phyloP scores from a whole-genome alignment of 2,888 invertebrate genomes.

The Agrotis clavis region DNA sequence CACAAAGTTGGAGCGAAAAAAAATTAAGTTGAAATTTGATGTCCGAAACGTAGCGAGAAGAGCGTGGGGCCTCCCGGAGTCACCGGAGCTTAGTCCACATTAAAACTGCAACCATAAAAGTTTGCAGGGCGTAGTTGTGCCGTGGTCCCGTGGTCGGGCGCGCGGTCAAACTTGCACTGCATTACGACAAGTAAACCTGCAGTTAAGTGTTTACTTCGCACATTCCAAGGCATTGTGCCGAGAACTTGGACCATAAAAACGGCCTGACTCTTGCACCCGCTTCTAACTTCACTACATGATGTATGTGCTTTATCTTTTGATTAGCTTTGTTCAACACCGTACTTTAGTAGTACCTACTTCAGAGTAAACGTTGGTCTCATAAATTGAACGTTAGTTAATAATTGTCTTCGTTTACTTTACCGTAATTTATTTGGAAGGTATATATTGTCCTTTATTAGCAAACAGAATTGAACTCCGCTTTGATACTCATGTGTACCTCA shows the following conservation, averaged over 20 bases:
- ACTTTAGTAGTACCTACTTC: constrained; percentile 19
- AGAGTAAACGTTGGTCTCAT: constrained; percentile 12
- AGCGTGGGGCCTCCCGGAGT: constrained; percentile 63
- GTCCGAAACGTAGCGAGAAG: constrained; percentile 58
- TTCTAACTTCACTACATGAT: constrained; percentile 66
- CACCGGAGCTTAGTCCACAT: constrained; percentile 78
- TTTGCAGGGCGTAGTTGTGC: constrained; percentile 76
- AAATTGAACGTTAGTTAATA: constrained; percentile 17
- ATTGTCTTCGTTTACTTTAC: constrained; percentile 38
- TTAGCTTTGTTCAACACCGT: constrained; percentile 53
- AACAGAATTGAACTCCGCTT: constrained; percentile 38
- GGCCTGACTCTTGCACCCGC: constrained; percentile 75
- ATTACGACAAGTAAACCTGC: constrained; percentile 88
- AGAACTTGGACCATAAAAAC: constrained; percentile 84
- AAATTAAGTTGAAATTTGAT: constrained; percentile 70
- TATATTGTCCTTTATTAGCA: constrained; percentile 34
- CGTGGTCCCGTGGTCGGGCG: constrained; percentile 81
- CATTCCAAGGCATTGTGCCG: constrained; percentile 84
- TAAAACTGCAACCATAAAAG: constrained; percentile 86
- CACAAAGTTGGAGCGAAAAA: constrained; percentile 58
- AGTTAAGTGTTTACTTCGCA: constrained; percentile 89
- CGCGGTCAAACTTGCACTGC: constrained; percentile 84
- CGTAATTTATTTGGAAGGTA: constrained; percentile 40
- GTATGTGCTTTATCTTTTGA: constrained; percentile 69
- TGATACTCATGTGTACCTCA: constrained; percentile 42